Base-by-base conservation (phyloP, 1,140 invertebrate genomes). In the Metaphire vulgaris region DNA sequence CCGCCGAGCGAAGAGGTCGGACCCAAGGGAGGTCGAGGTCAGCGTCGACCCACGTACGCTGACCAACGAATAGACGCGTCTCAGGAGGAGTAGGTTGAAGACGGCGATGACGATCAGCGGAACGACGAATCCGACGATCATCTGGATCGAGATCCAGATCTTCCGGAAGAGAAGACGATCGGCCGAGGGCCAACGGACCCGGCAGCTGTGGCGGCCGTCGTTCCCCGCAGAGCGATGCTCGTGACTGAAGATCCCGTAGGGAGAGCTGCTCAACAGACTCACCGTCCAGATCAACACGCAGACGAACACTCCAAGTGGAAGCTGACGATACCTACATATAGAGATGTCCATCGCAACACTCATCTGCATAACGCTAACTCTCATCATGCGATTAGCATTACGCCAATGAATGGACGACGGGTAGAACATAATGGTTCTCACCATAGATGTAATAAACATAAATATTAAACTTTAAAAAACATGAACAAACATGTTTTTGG, bases 71-170 rank as follows among this genome's bases (percentile, higher is more conserved):
- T 56, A 21, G 6, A 56, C 41, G 41, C 41, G 41, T 12, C 41
- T 6, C 41, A 56, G 41, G 41, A 56, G 41, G 41, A 56, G 41
- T 2, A 26, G 2, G 70, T 26, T 21, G n/a, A 33, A 30, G 29
- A 30, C 70, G 70, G 12, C 29, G 33, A 72, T 72, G 21, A 72
- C n/a, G 6, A 15, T 31, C 70, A 72, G 70, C 12, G 70, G 70
- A 34, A 72, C 33, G 33, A 31, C 21, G 30, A 72, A 34, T 26
- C 70, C 70, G 70, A 72, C 6, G 6, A 15, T 26, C 28, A 74
- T 21, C 33, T 56, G 41, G 41, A 56, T 6, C 6, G 6, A 56
- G 41, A 21, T 56, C 41, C 41, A 56, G 41, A 56, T 56, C 41
- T 56, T 56, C 6, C 41, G 41, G 41, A 56, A 56, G 41, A 56